Evolutionary conservation across 1,140 invertebrate genomes (phyloP).

Genomic region (Trichonephila clavata): DNA sequence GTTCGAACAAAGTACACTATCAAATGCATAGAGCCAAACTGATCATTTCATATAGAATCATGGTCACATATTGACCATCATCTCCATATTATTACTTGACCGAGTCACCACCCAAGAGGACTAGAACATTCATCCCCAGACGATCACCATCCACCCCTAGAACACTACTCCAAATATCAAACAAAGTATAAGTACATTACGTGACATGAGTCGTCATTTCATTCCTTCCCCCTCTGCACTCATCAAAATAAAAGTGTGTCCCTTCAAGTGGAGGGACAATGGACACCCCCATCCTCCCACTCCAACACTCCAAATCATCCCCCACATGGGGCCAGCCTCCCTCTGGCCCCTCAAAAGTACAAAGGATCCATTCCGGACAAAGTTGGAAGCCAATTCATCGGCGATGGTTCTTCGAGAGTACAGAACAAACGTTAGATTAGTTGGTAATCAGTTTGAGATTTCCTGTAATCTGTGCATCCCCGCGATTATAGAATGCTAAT

Average conservation of each 20-base stretch:
- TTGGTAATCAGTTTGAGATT: constrained; percentile 74
- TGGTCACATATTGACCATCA: background rate
- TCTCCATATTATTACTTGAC: background rate
- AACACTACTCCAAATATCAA: constrained; percentile 3
- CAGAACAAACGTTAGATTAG: constrained; percentile 72
- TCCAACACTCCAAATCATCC: no score
- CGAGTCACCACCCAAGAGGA: background rate
- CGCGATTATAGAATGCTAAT: constrained; percentile 40
- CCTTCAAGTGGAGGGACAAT: constrained; percentile 11
- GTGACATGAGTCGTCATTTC: constrained; percentile 64
- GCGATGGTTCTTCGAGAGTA: background rate
- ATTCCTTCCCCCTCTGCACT: background rate
- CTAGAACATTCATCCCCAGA: background rate
- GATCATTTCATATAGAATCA: background rate
- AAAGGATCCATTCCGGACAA: background rate
- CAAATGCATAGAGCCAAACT: background rate
- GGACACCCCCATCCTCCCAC: background rate
- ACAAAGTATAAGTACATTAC: constrained; percentile 60
- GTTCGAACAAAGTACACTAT: no score
- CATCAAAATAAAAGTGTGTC: constrained; percentile 27
- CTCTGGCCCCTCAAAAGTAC: background rate
- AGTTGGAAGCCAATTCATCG: constrained; percentile 65
- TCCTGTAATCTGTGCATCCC: constrained; percentile 34
- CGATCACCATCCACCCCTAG: background rate
- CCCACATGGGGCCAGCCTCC: background rate